Conservation (phyloP, 2,888 invertebrate species). For the Drosophila macrospina region DNA sequence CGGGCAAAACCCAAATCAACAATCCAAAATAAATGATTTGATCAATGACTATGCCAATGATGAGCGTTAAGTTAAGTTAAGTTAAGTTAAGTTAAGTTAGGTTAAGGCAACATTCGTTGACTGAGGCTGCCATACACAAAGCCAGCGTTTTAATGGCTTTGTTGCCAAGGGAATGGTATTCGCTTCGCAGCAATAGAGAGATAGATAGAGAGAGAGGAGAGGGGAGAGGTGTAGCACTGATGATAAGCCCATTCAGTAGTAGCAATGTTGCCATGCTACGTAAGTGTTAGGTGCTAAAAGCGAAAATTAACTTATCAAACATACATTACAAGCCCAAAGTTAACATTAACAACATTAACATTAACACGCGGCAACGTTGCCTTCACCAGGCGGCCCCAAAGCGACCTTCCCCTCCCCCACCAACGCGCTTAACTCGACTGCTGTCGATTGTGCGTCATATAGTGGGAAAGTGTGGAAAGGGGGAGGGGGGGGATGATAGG, state of each 20-base stretch:
- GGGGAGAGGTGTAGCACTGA: conserved; percentile 15
- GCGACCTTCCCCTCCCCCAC: background rate
- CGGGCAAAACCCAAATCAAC: background rate
- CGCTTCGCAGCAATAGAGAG: conserved; percentile 14
- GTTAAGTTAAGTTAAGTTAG: conserved; percentile 14
- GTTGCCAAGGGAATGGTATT: conserved; percentile 65
- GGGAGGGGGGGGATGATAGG: background rate
- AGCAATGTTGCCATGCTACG: conserved; percentile 3
- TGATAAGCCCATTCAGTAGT: conserved; percentile 17
- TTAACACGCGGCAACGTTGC: conserved; percentile 45
- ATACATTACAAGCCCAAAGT: conserved; percentile 73
- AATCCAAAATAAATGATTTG: conserved; percentile 60
- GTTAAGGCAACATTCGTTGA: too few species aligned
- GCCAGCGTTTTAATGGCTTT: conserved; percentile 64
- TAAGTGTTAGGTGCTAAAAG: conserved; percentile 55
- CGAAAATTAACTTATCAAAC: conserved; percentile 79
- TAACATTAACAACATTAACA: conserved; percentile 76
- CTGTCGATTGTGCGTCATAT: conserved; percentile 38
- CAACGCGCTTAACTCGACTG: background rate
- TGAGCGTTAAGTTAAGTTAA: conserved; percentile 23
- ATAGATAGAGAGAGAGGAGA: background rate
- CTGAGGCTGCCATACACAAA: conserved; percentile 18
- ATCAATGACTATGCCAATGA: conserved; percentile 58
- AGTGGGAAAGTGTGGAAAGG: background rate
- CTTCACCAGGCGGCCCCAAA: conserved; percentile 4